Evolutionary conservation across 1,140 invertebrate genomes (phyloP), one percentile per base, ranked within the genome.

Genomic region (Amyelois transitella): DNA sequence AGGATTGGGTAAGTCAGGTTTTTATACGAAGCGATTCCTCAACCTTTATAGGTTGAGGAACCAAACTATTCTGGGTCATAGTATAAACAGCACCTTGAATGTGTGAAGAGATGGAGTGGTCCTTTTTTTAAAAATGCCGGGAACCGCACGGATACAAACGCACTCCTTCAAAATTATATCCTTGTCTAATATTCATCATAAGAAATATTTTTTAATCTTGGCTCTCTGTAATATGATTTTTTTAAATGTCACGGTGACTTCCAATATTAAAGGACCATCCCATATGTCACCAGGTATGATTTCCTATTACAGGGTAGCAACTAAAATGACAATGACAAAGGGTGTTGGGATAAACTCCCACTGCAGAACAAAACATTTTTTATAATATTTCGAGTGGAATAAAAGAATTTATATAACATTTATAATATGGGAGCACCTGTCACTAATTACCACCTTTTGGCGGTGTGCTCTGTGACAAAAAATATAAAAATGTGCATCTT

Each of bases 371-470:
- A 84, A 70, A 66, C 32, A 69, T 77, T 77, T 69, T 55, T 49
- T 48, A 7, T 14, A 38, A 38, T 14, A 51, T 25, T 38, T 63
- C 19, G 60, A 74, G 71, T 72, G 66, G 63, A 49, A 52, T 66
- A 74, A 75, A 75, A 77, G 62, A 76, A 85, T 83, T 83, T 78
- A 83, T 86, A n/a, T n/a, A 69, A 60, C 58, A 64, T 70, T 66
- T 58, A 64, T 59, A 72, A 75, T 73, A 80, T 74, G 62, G 63
- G 64, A 72, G 72, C 79, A 85, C 84, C 84, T 87, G 84, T 87
- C 71, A 60, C 77, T 85, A 87, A 87, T 87, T 87, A 78, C 81
- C 81, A 82, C 84, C 80, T 81, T 86, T 83, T 75, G 84, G 80
- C 83, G 83, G 83, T 63, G 69, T 67, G 69, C 72, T 83, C 81